These are phyloP conservation scores for Prenolepis imparis DNA, from an alignment of 2,888 invertebrate genomes.

Conservation along the genomic window DNA sequence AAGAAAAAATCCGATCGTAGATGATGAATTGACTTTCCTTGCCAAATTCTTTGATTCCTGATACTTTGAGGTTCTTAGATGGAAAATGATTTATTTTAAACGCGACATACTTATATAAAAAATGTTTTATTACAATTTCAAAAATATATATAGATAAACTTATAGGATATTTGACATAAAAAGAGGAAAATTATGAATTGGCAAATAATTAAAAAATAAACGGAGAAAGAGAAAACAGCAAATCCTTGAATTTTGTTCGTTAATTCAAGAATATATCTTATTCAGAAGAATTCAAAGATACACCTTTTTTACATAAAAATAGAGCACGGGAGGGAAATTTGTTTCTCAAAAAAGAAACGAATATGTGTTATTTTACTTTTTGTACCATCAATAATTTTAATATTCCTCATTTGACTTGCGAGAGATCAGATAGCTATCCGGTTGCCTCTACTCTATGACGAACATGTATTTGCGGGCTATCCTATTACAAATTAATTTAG, in stretches of 20 bases:
- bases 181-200: not conserved
- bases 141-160: not conserved
- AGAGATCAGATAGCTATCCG: conserved; percentile 1
- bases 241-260: not conserved
- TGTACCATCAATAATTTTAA: not conserved
- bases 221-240: not conserved
- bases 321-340: not conserved
- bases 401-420: conserved; percentile 18
- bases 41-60: conserved; percentile 1
- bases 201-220: not conserved
- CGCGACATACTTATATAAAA: not conserved
- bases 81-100: not conserved
- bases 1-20: not conserved
- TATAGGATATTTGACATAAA: not conserved
- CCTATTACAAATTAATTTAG: conserved; percentile 54
- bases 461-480: conserved; percentile 30
- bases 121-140: not conserved
- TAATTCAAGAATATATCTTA: not conserved
- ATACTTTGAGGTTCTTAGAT: not conserved
- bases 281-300: not conserved
- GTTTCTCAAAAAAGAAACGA: not conserved
- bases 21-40: not conserved
- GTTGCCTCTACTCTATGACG: conserved; percentile 4
- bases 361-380: not conserved
- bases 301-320: not conserved